Percentiles rank a stretch among this genome's conserved stretches.
These are phyloP conservation scores for Hemistola chrysoprasaria DNA, from an alignment of 2,888 invertebrate species.

Conservation along the genomic window DNA sequence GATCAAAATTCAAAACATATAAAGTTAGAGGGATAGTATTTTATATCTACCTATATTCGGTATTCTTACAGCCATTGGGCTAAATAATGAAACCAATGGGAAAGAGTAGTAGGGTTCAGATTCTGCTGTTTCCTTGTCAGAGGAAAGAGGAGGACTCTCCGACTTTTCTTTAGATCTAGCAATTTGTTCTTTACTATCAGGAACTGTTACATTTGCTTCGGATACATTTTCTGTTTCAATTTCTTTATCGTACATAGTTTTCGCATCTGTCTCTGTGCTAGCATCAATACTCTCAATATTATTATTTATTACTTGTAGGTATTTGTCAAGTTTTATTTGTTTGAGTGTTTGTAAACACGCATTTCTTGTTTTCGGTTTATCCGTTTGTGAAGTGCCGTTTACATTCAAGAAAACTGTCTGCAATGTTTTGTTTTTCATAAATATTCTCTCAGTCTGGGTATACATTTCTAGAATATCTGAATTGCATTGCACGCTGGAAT, in stretches of 20 bases:
- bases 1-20: constrained; percentile 43
- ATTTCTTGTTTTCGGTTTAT: constrained; percentile 54
- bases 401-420: constrained; percentile 52
- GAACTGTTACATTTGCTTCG: not conserved
- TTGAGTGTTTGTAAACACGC: constrained; percentile 52
- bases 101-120: constrained; percentile 53
- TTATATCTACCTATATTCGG: constrained; percentile 74
- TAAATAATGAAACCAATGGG: constrained; percentile 71
- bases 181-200: constrained; percentile 15
- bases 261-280: constrained; percentile 47
- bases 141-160: constrained; percentile 74
- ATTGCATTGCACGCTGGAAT: constrained; percentile 62
- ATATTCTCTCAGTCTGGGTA: constrained; percentile 62
- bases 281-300: constrained; percentile 41
- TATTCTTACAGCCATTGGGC: constrained; percentile 74
- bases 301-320: constrained; percentile 44
- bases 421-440: constrained; percentile 60
- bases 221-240: constrained; percentile 29
- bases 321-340: constrained; percentile 48
- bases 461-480: constrained; percentile 60
- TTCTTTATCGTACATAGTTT: constrained; percentile 37
- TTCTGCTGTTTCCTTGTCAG: constrained; percentile 49
- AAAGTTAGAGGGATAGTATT: constrained; percentile 21
- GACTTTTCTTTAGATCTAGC: constrained; percentile 53
- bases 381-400: constrained; percentile 59